phyloP scores from a whole-genome alignment of 2,797 vertebrate species.

The Pseudocheirus occidentalis region DNA sequence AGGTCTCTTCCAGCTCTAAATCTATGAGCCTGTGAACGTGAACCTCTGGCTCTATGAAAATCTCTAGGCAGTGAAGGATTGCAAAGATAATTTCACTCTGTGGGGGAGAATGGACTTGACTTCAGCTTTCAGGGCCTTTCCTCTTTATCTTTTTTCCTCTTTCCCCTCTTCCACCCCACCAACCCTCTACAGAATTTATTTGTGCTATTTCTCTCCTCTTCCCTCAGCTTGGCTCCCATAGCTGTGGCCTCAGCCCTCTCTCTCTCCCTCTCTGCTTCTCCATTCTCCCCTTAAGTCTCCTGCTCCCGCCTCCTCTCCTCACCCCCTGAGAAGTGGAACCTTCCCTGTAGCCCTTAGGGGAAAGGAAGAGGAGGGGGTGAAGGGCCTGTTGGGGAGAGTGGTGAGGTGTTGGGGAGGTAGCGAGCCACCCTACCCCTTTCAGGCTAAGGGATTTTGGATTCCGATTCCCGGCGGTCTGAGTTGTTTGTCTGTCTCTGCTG shows the following conservation, averaged over 20 bases:
- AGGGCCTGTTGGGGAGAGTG: background rate
- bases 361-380: background rate
- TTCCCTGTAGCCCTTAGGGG: background rate
- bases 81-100: background rate
- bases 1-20: background rate
- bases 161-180: background rate
- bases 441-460: constrained; percentile 20
- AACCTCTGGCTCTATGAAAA: background rate
- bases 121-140: background rate
- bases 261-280: background rate
- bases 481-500: constrained; percentile 61
- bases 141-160: background rate
- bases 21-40: background rate
- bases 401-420: background rate
- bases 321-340: background rate
- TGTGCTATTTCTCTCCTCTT: background rate
- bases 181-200: background rate
- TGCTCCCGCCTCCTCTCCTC: background rate
- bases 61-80: background rate
- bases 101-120: too few relatives aligned
- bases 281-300: background rate
- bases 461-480: constrained; percentile 35
- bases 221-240: background rate
- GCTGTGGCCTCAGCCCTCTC: background rate
- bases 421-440: background rate